Evolutionary conservation across 2,888 invertebrate species (phyloP).

Genomic region (Adelphocoris suturalis): DNA sequence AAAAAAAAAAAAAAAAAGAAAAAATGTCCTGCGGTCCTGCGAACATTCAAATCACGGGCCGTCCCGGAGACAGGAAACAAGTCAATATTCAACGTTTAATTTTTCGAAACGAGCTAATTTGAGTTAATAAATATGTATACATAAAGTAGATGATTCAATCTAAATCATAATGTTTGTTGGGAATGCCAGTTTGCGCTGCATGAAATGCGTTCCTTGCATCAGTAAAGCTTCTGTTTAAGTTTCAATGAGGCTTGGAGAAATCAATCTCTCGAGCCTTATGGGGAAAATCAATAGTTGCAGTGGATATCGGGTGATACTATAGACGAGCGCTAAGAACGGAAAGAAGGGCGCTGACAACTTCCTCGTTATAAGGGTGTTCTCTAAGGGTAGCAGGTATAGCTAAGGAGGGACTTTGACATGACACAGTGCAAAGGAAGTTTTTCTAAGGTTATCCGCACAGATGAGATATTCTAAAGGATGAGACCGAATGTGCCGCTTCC

Average conservation of each 20-base stretch:
- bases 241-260: not conserved
- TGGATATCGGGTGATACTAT: not conserved
- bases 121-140: too few species aligned
- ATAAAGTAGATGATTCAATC: too few species aligned
- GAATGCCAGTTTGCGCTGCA: not conserved
- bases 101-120: too few species aligned
- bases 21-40: too few species aligned
- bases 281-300: not conserved
- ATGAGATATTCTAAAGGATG: not conserved
- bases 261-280: not conserved
- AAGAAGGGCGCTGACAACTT: not conserved
- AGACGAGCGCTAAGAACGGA: not conserved
- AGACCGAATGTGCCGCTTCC: slow-evolving; percentile 13
- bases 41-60: too few species aligned
- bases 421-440: not conserved
- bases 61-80: too few species aligned
- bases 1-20: too few species aligned
- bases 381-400: not conserved
- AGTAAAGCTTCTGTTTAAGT: not conserved
- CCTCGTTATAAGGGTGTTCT: not conserved
- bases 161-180: too few species aligned
- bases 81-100: too few species aligned
- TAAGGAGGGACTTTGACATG: not conserved
- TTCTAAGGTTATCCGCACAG: not conserved
- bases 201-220: not conserved